phyloP scores from a whole-genome alignment of 2,113 vertebrate species.

The Semicossyphus pulcher region DNA sequence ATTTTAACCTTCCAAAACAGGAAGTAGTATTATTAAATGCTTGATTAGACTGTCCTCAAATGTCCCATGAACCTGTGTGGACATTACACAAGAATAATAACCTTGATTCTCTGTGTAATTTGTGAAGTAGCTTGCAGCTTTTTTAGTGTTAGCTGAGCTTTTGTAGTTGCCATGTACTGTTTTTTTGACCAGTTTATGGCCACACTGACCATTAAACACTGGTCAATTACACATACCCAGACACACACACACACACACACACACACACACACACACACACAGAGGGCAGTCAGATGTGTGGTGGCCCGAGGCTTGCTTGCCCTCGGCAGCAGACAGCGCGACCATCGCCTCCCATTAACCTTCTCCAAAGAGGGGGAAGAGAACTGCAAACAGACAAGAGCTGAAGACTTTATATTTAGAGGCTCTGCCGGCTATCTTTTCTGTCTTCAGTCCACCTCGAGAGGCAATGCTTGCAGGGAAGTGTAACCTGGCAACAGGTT shows the following conservation, averaged over 20 bases:
- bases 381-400: conserved; percentile 72
- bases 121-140: conserved; percentile 26
- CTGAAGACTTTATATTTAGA: conserved; percentile 76
- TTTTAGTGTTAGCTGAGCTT: conserved; percentile 15
- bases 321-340: conserved; percentile 57
- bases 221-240: conserved; percentile 41
- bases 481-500: conserved; percentile 80
- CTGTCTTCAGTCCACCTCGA: conserved; percentile 68
- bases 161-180: conserved; percentile 1
- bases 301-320: conserved; percentile 64
- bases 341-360: conserved; percentile 76
- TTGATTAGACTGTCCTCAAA: conserved; percentile 41
- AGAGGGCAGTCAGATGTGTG: conserved; percentile 57
- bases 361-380: conserved; percentile 57
- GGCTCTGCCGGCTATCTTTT: conserved; percentile 55
- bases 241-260: conserved; percentile 24
- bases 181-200: conserved; percentile 31
- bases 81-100: conserved; percentile 31
- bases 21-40: background rate
- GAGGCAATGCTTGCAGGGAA: conserved; percentile 56
- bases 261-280: conserved; percentile 27
- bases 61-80: conserved; percentile 35
- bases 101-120: conserved; percentile 52
- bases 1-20: background rate
- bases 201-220: conserved; percentile 39